phyloP scores from a whole-genome alignment of 2,888 invertebrate species.

The Conchocele bisecta region DNA sequence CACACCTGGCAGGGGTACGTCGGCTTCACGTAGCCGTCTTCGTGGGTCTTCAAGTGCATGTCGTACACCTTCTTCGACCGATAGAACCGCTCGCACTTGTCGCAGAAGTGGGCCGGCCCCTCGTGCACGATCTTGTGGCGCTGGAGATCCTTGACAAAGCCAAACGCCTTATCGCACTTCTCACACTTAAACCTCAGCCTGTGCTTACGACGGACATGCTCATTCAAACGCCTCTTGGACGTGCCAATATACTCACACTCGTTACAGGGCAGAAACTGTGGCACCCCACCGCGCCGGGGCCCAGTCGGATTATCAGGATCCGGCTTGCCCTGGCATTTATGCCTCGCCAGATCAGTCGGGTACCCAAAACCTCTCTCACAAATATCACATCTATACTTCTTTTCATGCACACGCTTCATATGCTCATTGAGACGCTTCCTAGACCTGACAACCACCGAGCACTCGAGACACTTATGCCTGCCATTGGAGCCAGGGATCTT shows the following conservation, averaged over 20 bases:
- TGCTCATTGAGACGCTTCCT: slow-evolving; percentile 50
- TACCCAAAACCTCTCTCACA: slow-evolving; percentile 53
- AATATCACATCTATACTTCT: slow-evolving; percentile 41
- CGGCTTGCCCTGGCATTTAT: slow-evolving; percentile 35
- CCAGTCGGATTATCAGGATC: slow-evolving; percentile 25
- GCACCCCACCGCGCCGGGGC: background rate
- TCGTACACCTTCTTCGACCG: slow-evolving; percentile 63
- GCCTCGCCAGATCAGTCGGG: slow-evolving; percentile 51
- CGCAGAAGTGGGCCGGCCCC: slow-evolving; percentile 65
- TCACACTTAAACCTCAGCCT: slow-evolving; percentile 63
- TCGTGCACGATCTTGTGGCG: slow-evolving; percentile 61
- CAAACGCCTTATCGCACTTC: slow-evolving; percentile 68
- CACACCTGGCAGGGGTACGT: slow-evolving; percentile 68
- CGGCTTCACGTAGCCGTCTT: slow-evolving; percentile 67
- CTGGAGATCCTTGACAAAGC: slow-evolving; percentile 64
- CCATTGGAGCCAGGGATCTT: too few species aligned
- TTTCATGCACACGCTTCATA: slow-evolving; percentile 43
- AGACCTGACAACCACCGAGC: slow-evolving; percentile 45
- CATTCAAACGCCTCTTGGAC: slow-evolving; percentile 55
- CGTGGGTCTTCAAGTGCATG: slow-evolving; percentile 69
- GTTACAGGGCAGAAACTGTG: slow-evolving; percentile 42
- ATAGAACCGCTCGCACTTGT: slow-evolving; percentile 72
- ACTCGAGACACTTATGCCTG: too few species aligned
- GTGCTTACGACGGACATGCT: slow-evolving; percentile 67
- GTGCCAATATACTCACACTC: slow-evolving; percentile 64